Evolutionary conservation across 2,888 invertebrate species (phyloP).

Genomic region (Acanthosoma haemorrhoidale): DNA sequence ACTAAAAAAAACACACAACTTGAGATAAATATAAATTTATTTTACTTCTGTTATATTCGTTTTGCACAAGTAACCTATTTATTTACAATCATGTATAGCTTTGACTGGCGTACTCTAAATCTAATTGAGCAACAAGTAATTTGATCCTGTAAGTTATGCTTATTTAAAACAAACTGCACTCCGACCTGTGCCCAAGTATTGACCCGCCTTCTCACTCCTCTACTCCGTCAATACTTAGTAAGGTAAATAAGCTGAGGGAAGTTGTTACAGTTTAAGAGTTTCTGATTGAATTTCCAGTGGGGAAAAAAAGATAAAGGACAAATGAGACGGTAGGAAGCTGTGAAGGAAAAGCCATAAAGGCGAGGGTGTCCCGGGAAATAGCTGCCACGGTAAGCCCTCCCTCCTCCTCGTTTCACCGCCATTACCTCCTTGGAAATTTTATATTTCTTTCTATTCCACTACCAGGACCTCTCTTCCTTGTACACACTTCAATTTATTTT

Average conservation of each 20-base stretch:
- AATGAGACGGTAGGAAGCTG: background rate
- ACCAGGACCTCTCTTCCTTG: background rate
- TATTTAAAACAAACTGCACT: no score
- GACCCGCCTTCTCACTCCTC: no score
- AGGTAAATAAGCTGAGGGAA: background rate
- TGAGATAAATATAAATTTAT: no score
- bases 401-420: background rate
- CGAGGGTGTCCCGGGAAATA: background rate
- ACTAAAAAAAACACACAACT: no score
- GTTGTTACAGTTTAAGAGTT: constrained; percentile 9
- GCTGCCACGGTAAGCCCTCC: background rate
- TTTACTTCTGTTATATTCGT: no score
- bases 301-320: background rate
- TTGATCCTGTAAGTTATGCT: no score
- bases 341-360: background rate
- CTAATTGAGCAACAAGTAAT: no score
- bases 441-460: background rate
- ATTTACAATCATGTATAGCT: no score
- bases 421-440: background rate
- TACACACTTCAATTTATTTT: constrained; percentile 8
- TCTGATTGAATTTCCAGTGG: background rate
- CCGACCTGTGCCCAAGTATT: no score
- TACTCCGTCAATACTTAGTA: no score
- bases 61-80: no score
- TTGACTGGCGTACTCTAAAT: no score